Evolutionary conservation across 1,140 invertebrate genomes (phyloP), one percentile per base, ranked within the genome.

Genomic region (Dufourea novaeangliae): DNA sequence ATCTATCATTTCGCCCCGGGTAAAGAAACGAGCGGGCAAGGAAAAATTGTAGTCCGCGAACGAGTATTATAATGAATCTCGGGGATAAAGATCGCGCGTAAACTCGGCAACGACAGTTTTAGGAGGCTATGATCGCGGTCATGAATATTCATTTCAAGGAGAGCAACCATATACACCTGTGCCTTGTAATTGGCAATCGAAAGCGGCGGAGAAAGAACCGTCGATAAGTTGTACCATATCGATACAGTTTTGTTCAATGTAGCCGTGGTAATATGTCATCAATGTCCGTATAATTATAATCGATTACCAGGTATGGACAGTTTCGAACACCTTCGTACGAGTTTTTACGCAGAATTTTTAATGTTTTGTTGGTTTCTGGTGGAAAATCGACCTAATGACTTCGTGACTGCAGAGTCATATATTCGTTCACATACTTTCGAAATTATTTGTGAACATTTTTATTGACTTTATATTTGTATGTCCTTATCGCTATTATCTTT

Each of bases 1-100:
- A 32, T 77, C 56, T 39, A 34, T 76, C 74, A n/a, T 54, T 62
- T 62, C 22, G 32, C 22, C 12, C 0, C 54, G 39, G 32, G 14
- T 14, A 17, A n/a, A 37, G 29, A 25, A 25, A 27, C 22, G 34
- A 46, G 1, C 52, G n/a, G n/a, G 8, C 0, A 4, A 2, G 39
- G 54, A 73, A 61, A 78, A 54, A 79, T 74, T 27, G 52, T 52
- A 22, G 11, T 7, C 17, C 59, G 22, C 20, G 20, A 25, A 41
- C 81, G 78, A 76, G 81, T 67, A 75, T 82, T 75, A 82, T 75
- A 79, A 84, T 75, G 63, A 82, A 84, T 79, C 41, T 67, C 57
- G 22, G 25, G 67, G 80, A 81, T 78, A 70, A 76, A 67, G 64
- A 79, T 72, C 83, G 68, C 62, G 80, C 72, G 78, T 80, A 82